A percentile compares a stretch with the other conserved stretches of the same genome.
phyloP scores from a whole-genome alignment of 2,797 vertebrate genomes.

The Champsocephalus esox region DNA sequence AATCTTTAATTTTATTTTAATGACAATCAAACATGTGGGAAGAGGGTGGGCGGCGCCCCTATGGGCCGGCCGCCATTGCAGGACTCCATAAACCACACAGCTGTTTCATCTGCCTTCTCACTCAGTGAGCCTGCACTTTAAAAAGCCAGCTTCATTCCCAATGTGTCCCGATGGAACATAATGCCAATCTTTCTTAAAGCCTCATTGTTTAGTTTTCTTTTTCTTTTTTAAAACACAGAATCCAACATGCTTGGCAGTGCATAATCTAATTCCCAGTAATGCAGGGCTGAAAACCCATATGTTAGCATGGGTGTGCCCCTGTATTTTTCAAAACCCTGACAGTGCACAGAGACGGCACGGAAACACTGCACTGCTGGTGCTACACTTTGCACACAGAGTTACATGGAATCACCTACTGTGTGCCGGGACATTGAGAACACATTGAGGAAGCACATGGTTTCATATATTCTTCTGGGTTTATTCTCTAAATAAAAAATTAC shows the following conservation, averaged over 20 bases:
- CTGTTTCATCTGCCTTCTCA: constrained; percentile 86
- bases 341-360: constrained; percentile 39
- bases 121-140: constrained; percentile 76
- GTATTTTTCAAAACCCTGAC: constrained; percentile 40
- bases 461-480: background rate
- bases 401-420: constrained; percentile 43
- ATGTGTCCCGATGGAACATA: constrained; percentile 62
- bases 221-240: constrained; percentile 24
- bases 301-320: constrained; percentile 33
- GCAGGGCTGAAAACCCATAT: constrained; percentile 37
- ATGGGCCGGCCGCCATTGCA: constrained; percentile 48
- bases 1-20: no score
- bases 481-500: background rate
- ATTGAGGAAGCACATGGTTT: constrained; percentile 16
- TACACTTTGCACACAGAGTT: constrained; percentile 40
- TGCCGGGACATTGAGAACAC: constrained; percentile 35
- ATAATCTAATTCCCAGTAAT: constrained; percentile 53
- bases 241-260: constrained; percentile 23
- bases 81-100: constrained; percentile 88
- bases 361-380: constrained; percentile 14
- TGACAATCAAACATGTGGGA: no score
- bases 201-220: constrained; percentile 58
- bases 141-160: constrained; percentile 71
- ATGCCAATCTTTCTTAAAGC: constrained; percentile 64
- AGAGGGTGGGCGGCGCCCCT: no score